Evolutionary conservation across 2,113 vertebrate genomes (phyloP).

Genomic region (Nansenia antarctica): DNA sequence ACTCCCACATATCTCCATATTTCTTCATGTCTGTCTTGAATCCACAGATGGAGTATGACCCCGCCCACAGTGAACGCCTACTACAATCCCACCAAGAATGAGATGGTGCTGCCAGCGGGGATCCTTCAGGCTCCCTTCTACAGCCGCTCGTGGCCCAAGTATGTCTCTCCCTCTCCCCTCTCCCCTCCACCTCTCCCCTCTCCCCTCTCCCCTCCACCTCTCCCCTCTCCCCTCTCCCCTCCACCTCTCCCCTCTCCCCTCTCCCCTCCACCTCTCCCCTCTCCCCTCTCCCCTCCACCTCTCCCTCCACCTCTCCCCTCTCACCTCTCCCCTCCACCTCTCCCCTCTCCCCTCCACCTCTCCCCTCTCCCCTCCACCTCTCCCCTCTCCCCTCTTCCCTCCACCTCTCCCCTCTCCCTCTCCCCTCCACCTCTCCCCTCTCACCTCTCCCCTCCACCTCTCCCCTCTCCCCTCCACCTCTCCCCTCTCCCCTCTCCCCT

Average conservation of each 20-base stretch:
- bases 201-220: background rate
- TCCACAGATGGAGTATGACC: conserved; percentile 95
- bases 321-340: too few relatives aligned
- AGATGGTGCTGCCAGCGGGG: conserved; percentile 94
- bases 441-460: background rate
- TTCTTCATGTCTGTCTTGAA: background rate
- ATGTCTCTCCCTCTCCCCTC: conserved; percentile 43
- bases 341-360: too few relatives aligned
- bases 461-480: background rate
- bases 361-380: background rate
- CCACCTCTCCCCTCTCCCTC: background rate
- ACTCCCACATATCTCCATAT: too few relatives aligned
- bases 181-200: background rate
- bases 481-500: background rate
- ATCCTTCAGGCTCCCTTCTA: conserved; percentile 96
- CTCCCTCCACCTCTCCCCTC: too few relatives aligned
- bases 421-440: too few relatives aligned
- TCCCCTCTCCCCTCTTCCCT: background rate
- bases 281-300: too few relatives aligned
- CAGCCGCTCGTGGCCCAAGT: conserved; percentile 88
- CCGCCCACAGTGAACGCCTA: conserved; percentile 94
- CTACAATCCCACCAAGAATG: conserved; percentile 97
- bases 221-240: too few relatives aligned
- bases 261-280: background rate
- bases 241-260: too few relatives aligned